Evolutionary conservation across 2,113 vertebrate genomes (phyloP).

Genomic region (Poicephalus gulielmi): DNA sequence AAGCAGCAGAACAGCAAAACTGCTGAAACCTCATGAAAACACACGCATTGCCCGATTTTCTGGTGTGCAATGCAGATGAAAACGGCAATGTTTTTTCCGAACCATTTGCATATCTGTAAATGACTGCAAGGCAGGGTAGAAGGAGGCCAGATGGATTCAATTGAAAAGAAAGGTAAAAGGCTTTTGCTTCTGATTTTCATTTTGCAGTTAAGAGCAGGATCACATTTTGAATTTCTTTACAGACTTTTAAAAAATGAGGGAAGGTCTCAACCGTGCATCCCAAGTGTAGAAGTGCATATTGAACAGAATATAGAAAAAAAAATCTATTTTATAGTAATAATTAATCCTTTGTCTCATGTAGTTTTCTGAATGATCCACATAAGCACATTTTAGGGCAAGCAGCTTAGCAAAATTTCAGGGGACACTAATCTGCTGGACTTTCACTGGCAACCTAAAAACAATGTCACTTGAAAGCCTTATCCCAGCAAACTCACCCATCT

Average conservation of each 20-base stretch:
- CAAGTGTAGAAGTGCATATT: rapidly evolving
- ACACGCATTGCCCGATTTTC: neutral
- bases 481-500: neutral
- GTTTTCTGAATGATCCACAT: constrained; percentile 9
- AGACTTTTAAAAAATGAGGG: neutral
- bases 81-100: neutral
- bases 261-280: neutral
- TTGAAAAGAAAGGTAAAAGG: constrained; percentile 28
- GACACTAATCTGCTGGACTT: constrained; percentile 45
- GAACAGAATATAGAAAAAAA: neutral
- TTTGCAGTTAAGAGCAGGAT: neutral
- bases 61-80: neutral
- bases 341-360: constrained; percentile 32
- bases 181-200: neutral
- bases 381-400: constrained; percentile 25
- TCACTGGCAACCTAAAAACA: neutral
- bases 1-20: neutral
- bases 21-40: neutral
- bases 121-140: constrained; percentile 5
- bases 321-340: neutral
- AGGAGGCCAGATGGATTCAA: constrained; percentile 19
- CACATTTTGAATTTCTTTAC: neutral
- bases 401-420: constrained; percentile 46
- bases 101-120: constrained; percentile 31
- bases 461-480: neutral